phyloP scores from a whole-genome alignment of 2,113 vertebrate genomes.

The Indri indri region DNA sequence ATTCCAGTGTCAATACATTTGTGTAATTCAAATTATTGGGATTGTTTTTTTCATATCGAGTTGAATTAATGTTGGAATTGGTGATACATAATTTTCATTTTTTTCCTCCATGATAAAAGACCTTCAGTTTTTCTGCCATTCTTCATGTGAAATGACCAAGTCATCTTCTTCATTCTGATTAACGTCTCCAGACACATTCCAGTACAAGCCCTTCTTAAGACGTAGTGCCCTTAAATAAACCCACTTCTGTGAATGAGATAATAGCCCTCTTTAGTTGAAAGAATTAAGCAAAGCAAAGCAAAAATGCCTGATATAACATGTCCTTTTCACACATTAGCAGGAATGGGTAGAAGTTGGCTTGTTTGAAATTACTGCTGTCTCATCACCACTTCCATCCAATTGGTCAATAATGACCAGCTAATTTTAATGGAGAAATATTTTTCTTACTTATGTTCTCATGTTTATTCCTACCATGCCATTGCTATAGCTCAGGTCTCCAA shows the following conservation, averaged over 20 bases:
- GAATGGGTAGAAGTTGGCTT: background rate
- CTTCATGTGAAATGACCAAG: background rate
- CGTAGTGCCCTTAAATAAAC: background rate
- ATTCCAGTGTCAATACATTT: background rate
- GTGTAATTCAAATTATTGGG: background rate
- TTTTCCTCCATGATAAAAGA: background rate
- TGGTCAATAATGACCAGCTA: background rate
- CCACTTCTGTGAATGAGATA: background rate
- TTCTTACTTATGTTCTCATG: background rate
- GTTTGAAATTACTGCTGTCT: background rate
- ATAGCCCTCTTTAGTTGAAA: background rate
- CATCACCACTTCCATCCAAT: background rate
- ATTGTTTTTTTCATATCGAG: background rate
- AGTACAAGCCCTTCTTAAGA: background rate
- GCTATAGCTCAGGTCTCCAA: background rate
- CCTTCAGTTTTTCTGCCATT: background rate
- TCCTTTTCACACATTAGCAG: background rate
- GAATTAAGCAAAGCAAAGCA: background rate
- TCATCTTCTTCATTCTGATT: background rate
- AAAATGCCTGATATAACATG: background rate
- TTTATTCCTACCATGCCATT: background rate
- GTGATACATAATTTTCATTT: background rate
- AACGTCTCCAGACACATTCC: background rate
- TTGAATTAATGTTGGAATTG: conserved; percentile 1
- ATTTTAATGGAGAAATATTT: background rate